These are phyloP conservation scores for Urocynchramus pylzowi DNA, from an alignment of 2,113 vertebrate species.

Conservation along the genomic window DNA sequence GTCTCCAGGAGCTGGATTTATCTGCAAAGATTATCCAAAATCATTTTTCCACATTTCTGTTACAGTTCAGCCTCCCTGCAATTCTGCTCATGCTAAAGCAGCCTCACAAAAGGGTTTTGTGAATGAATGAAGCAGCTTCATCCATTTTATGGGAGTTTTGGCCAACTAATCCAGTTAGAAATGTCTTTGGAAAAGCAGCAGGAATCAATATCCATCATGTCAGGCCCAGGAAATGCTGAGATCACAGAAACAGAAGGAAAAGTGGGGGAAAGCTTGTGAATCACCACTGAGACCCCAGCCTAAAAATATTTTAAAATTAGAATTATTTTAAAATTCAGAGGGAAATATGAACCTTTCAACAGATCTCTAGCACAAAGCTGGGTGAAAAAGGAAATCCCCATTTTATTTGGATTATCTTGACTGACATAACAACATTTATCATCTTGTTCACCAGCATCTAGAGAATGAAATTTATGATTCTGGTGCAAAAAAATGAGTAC, in stretches of 20 bases:
- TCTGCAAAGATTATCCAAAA: neutral
- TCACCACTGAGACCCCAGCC: neutral
- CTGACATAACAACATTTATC: neutral
- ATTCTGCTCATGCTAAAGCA: neutral
- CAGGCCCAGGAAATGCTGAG: neutral
- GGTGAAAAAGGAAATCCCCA: neutral
- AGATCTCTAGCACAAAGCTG: neutral
- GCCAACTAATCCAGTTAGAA: neutral
- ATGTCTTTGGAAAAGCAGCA: neutral
- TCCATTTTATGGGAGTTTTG: neutral
- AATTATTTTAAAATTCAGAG: too few relatives aligned
- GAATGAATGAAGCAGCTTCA: neutral
- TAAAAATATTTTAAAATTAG: neutral
- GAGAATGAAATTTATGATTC: neutral
- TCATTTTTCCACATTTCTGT: neutral
- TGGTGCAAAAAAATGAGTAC: neutral
- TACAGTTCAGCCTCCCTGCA: neutral
- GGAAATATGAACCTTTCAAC: neutral
- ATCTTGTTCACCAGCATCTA: neutral
- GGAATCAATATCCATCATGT: neutral
- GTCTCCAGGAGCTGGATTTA: neutral
- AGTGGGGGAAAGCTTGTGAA: fast-evolving
- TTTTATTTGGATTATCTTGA: neutral
- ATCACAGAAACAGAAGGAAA: neutral
- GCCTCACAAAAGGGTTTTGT: neutral